phyloP scores from a whole-genome alignment of 1,140 invertebrate species.

The Gonatopus flavifemur region DNA sequence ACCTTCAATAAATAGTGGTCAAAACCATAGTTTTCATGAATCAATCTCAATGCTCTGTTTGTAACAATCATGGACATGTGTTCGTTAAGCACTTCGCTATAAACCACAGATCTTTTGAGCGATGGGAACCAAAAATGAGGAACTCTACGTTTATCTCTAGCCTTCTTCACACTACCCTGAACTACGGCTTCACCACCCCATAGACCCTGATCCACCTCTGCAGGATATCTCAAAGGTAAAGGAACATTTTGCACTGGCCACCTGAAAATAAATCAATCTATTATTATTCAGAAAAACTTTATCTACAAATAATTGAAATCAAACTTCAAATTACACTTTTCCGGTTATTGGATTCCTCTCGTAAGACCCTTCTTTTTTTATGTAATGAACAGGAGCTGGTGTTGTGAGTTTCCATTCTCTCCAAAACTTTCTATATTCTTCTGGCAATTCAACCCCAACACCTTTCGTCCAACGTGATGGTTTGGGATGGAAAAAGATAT shows the following conservation, averaged over 20 bases:
- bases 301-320: not conserved
- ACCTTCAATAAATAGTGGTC: conserved; percentile 93
- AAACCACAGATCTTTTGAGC: conserved; percentile 78
- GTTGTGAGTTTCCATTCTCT: conserved; percentile 76
- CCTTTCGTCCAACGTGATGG: conserved; percentile 61
- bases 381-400: conserved; percentile 83
- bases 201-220: conserved; percentile 81
- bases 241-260: conserved; percentile 74
- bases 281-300: not conserved
- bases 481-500: no score
- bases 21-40: conserved; percentile 90
- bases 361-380: conserved; percentile 74
- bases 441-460: conserved; percentile 70
- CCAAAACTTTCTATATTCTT: conserved; percentile 87
- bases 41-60: conserved; percentile 75
- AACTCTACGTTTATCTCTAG: conserved; percentile 62
- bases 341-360: conserved; percentile 71
- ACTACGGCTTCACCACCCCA: conserved; percentile 97
- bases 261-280: conserved; percentile 46
- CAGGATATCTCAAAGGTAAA: conserved; percentile 76
- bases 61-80: conserved; percentile 83
- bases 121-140: conserved; percentile 87
- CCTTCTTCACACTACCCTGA: conserved; percentile 80
- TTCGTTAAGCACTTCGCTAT: conserved; percentile 90
- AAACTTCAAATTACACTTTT: conserved; percentile 63